phyloP scores from a whole-genome alignment of 2,888 invertebrate genomes.

The Eulithis prunata region DNA sequence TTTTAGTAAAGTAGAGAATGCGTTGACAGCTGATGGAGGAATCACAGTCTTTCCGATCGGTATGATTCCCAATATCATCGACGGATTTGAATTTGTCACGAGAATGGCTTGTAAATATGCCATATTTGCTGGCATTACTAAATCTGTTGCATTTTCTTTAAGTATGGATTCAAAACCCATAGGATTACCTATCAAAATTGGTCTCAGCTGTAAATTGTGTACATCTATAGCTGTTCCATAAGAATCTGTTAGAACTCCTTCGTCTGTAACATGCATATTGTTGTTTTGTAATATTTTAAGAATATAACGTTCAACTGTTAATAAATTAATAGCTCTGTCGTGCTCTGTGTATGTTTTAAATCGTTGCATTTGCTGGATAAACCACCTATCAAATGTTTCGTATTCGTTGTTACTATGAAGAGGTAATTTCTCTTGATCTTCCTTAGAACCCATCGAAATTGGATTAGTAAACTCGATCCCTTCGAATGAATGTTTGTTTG shows the following conservation, averaged over 20 bases:
- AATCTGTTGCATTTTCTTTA: conserved; percentile 1
- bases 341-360: conserved; percentile 36
- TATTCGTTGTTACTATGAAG: conserved; percentile 17
- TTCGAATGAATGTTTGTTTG: background rate
- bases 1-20: conserved; percentile 2
- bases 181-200: conserved; percentile 59
- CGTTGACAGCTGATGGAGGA: conserved; percentile 13
- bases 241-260: conserved; percentile 51
- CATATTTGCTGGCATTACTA: conserved; percentile 27
- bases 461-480: background rate
- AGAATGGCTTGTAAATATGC: conserved; percentile 59
- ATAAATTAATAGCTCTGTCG: conserved; percentile 34
- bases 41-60: conserved; percentile 53
- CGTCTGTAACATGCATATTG: conserved; percentile 46
- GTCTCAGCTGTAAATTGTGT: conserved; percentile 55
- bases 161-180: conserved; percentile 42
- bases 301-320: conserved; percentile 47
- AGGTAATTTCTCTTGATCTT: background rate
- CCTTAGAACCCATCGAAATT: background rate
- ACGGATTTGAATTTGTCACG: conserved; percentile 53
- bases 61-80: conserved; percentile 60
- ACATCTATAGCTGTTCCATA: conserved; percentile 50
- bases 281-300: conserved; percentile 53
- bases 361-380: conserved; percentile 42
- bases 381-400: conserved; percentile 55